phyloP scores from a whole-genome alignment of 23 tunicate genomes.

The Halocynthia aurantium region DNA sequence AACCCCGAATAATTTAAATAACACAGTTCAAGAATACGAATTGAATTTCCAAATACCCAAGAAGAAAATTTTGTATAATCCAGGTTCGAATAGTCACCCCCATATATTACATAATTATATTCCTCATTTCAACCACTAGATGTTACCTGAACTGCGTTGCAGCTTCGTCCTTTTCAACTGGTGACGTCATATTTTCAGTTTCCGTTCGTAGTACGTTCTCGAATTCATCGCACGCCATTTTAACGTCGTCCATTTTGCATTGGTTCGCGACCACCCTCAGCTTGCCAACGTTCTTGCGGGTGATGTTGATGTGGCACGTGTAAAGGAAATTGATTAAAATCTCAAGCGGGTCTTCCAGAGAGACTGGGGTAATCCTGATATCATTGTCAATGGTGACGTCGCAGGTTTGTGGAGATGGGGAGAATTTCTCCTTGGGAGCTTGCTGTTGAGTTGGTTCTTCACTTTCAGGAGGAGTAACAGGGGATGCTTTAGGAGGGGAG shows the following conservation, averaged over 20 bases:
- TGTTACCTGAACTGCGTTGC: slow-evolving; percentile 56
- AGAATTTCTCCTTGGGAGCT: too few relatives aligned
- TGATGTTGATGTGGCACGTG: slow-evolving; percentile 74
- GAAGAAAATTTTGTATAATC: neutral
- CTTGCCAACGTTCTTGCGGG: slow-evolving; percentile 44
- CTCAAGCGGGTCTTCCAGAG: slow-evolving; percentile 32
- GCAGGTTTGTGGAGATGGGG: neutral
- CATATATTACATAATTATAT: too few relatives aligned
- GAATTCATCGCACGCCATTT: slow-evolving; percentile 74
- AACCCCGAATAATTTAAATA: too few relatives aligned
- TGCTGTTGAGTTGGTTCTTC: neutral
- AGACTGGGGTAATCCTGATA: neutral
- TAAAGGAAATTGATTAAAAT: slow-evolving; percentile 64
- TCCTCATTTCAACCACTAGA: too few relatives aligned
- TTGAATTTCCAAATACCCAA: too few relatives aligned
- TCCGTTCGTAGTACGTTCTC: slow-evolving; percentile 38
- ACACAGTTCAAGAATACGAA: too few relatives aligned
- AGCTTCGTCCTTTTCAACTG: slow-evolving; percentile 41
- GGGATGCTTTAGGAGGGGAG: too few relatives aligned
- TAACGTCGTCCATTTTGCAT: slow-evolving; percentile 64
- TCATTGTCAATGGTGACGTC: neutral
- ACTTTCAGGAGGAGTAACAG: slow-evolving; percentile 1
- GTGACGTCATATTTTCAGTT: slow-evolving; percentile 23
- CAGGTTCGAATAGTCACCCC: neutral
- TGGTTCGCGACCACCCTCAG: slow-evolving; percentile 37